These are phyloP conservation scores for Plebejus anna DNA, from an alignment of 2,888 invertebrate genomes.

Conservation along the genomic window DNA sequence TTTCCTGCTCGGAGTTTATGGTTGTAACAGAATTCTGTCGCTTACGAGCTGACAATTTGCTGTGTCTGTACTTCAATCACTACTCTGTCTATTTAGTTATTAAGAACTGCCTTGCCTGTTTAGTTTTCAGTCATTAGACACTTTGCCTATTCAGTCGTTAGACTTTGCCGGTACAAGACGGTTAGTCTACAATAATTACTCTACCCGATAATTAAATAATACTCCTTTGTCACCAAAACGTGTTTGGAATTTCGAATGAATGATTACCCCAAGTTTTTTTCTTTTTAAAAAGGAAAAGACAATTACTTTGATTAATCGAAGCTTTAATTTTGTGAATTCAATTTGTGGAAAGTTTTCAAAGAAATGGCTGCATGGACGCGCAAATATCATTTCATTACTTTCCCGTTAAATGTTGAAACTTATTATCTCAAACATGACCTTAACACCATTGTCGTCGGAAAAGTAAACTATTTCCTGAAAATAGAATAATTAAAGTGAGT, in stretches of 20 bases:
- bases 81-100: no score
- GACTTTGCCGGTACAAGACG: neutral
- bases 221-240: neutral
- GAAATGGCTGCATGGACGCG: neutral
- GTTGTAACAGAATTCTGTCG: neutral
- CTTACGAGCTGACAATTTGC: neutral
- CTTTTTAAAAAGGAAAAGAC: neutral
- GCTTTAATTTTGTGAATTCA: neutral
- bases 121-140: neutral
- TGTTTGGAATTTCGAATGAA: neutral
- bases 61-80: neutral
- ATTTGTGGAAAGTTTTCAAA: neutral
- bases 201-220: neutral
- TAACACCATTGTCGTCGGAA: neutral
- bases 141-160: neutral
- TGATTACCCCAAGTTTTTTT: neutral
- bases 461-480: neutral
- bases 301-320: neutral
- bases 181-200: no score
- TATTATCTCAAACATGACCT: no score
- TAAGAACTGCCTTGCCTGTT: no score
- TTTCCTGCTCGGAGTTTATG: neutral
- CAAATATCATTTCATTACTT: neutral
- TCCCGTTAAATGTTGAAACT: no score
- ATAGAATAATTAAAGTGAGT: neutral